Percentiles rank a stretch among this genome's conserved stretches.
These are phyloP conservation scores for Mimachlamys varia DNA, from an alignment of 2,888 invertebrate genomes.

Conservation along the genomic window DNA sequence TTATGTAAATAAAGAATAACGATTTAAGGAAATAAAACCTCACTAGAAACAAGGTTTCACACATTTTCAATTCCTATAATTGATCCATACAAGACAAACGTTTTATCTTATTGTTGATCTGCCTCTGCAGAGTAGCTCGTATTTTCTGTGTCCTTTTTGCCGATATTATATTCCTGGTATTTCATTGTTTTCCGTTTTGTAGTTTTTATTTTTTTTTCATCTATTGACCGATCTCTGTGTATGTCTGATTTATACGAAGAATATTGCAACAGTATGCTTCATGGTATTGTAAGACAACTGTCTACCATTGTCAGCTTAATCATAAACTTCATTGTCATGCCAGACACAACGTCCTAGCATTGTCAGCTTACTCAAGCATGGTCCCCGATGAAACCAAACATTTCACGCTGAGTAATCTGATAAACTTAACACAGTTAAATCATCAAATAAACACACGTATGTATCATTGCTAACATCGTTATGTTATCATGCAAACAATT, in stretches of 20 bases:
- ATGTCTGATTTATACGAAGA: neutral
- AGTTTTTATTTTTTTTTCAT: too few species aligned
- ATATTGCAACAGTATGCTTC: too few species aligned
- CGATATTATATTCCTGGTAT: neutral
- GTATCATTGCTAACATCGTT: too few species aligned
- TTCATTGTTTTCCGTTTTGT: too few species aligned
- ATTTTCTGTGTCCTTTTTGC: neutral
- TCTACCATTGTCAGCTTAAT: too few species aligned
- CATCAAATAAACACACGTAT: too few species aligned
- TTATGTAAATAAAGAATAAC: conserved; percentile 13
- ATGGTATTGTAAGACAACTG: too few species aligned
- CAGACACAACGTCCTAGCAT: neutral
- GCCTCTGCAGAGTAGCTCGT: neutral
- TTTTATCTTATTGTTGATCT: neutral
- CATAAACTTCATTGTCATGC: neutral
- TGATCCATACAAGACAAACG: neutral
- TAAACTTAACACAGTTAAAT: too few species aligned
- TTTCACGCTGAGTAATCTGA: too few species aligned
- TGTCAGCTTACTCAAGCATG: neutral
- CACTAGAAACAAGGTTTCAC: neutral
- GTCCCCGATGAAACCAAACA: too few species aligned
- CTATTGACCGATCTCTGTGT: neutral
- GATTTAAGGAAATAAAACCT: conserved; percentile 13
- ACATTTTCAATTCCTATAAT: neutral
- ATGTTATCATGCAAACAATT: too few species aligned